A percentile compares a stretch with the other conserved stretches of the same genome.
These are phyloP conservation scores for Papilio protenor DNA, from an alignment of 2,888 invertebrate species.

Conservation along the genomic window DNA sequence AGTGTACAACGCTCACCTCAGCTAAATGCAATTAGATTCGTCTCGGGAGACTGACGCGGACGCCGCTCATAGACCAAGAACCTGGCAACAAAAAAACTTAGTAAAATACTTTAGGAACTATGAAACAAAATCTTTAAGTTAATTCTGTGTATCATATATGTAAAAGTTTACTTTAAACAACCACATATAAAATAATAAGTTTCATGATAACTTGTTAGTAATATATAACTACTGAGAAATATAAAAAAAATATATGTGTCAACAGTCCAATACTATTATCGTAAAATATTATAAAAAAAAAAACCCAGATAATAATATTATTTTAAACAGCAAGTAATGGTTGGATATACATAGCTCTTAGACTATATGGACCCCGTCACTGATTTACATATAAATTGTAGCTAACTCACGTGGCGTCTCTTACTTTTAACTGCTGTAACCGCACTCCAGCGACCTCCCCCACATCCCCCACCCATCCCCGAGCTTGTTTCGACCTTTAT, in stretches of 20 bases:
- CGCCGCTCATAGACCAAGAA: slow-evolving; percentile 57
- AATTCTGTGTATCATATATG: too few relatives aligned
- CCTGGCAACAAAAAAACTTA: background rate
- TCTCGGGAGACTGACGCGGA: slow-evolving; percentile 73
- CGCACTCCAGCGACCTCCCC: slow-evolving; percentile 61
- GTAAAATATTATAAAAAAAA: too few relatives aligned
- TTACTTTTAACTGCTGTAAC: slow-evolving; percentile 80
- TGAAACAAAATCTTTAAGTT: background rate
- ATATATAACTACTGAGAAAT: too few relatives aligned
- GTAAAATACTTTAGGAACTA: background rate
- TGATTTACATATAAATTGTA: slow-evolving; percentile 83
- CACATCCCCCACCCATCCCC: slow-evolving; percentile 40
- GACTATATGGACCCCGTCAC: slow-evolving; percentile 58
- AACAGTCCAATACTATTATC: too few relatives aligned
- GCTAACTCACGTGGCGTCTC: slow-evolving; percentile 79
- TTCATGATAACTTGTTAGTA: background rate
- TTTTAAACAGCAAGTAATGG: background rate
- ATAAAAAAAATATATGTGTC: too few relatives aligned
- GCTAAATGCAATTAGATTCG: slow-evolving; percentile 80
- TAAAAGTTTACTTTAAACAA: too few relatives aligned
- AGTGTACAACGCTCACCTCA: slow-evolving; percentile 73
- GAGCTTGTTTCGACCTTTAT: slow-evolving; percentile 41
- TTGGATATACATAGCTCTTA: slow-evolving; percentile 49
- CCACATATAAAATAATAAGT: too few relatives aligned
- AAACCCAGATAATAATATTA: too few relatives aligned